phyloP scores from a whole-genome alignment of 2,113 vertebrate species.

The Nibea coibor region DNA sequence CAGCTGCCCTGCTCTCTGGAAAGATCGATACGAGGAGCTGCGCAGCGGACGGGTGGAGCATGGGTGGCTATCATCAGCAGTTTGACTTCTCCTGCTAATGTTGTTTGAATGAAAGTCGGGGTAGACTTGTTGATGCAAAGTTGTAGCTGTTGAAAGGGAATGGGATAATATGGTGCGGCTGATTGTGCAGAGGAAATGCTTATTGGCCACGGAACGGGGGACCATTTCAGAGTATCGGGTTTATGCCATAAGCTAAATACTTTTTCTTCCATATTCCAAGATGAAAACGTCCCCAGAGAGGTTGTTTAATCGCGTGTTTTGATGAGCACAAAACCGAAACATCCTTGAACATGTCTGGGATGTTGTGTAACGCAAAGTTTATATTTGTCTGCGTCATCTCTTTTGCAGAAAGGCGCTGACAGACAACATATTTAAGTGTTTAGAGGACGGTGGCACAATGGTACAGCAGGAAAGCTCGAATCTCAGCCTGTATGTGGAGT shows the following conservation, averaged over 20 bases:
- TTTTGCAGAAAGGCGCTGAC: background rate
- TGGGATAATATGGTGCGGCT: constrained; percentile 1
- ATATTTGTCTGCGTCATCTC: background rate
- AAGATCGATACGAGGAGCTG: constrained; percentile 4
- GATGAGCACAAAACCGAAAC: constrained; percentile 5
- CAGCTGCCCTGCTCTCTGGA: constrained; percentile 25
- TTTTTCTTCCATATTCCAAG: constrained; percentile 10
- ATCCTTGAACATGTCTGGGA: background rate
- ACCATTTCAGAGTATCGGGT: background rate
- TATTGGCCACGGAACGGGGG: background rate
- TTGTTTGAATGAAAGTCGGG: constrained; percentile 22
- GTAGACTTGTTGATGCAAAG: constrained; percentile 29
- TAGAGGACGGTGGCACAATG: background rate
- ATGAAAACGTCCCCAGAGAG: background rate
- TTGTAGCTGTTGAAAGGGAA: constrained; percentile 13
- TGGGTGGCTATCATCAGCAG: constrained; percentile 31
- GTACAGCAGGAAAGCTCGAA: no score
- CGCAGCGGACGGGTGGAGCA: constrained; percentile 5
- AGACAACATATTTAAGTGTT: background rate
- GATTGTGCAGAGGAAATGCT: constrained; percentile 4
- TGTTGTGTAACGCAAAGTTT: constrained; percentile 3
- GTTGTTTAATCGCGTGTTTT: background rate
- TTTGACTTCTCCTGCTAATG: constrained; percentile 17
- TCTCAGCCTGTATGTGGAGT: no score
- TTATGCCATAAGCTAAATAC: background rate